A percentile compares a stretch with the other conserved stretches of the same genome.
Evolutionary conservation across 2,797 vertebrate genomes (phyloP).

Genomic region (Otolemur crassicaudatus): DNA sequence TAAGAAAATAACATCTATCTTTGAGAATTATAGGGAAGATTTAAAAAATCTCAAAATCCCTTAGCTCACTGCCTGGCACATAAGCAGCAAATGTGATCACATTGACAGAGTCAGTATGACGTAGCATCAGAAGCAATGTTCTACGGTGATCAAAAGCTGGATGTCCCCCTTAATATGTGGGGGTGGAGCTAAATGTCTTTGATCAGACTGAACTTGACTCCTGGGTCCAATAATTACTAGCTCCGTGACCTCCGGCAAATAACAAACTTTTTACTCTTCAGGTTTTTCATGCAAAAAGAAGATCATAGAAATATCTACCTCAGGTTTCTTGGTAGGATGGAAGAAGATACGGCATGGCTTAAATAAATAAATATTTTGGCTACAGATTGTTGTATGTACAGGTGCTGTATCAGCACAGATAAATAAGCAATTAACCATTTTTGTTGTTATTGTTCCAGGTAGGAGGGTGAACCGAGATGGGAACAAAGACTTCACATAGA

Average conservation of each 20-base stretch:
- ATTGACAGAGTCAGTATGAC: neutral
- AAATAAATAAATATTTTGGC: neutral
- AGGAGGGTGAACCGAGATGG: neutral
- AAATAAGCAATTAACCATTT: conserved; percentile 23
- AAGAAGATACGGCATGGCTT: neutral
- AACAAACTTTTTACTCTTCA: neutral
- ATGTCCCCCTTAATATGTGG: neutral
- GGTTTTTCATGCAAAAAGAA: conserved; percentile 24
- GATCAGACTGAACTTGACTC: neutral
- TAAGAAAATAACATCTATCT: neutral
- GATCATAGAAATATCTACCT: neutral
- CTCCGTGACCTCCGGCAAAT: conserved; percentile 9
- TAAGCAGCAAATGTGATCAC: neutral
- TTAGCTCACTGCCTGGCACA: neutral
- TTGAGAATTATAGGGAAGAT: neutral
- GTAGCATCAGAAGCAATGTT: neutral
- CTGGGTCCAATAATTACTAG: neutral
- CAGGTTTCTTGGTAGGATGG: neutral
- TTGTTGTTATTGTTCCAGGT: neutral
- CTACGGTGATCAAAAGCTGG: neutral
- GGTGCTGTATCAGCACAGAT: neutral
- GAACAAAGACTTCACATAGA: neutral
- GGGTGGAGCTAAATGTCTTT: neutral
- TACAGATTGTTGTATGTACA: neutral
- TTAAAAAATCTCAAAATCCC: neutral